These are phyloP conservation scores for Echinops telfairi DNA, from an alignment of 2,113 vertebrate genomes.

Conservation along the genomic window DNA sequence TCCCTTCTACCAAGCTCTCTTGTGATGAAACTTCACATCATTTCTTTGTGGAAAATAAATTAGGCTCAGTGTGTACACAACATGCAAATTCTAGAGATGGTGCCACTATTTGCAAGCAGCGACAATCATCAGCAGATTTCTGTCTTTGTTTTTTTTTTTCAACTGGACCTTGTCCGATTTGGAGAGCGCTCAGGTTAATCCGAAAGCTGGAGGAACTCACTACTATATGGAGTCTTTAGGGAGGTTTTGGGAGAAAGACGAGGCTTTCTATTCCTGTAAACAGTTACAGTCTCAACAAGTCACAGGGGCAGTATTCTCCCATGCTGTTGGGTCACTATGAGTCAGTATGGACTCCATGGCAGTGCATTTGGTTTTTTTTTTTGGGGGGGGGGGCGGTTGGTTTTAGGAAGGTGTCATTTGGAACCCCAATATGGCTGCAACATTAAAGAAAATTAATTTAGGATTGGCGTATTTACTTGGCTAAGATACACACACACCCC, in stretches of 20 bases:
- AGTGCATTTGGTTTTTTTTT: no score
- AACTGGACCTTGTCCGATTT: constrained; percentile 31
- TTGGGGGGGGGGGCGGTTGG: no score
- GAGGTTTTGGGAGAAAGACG: not conserved
- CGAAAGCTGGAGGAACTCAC: not conserved
- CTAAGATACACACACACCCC: not conserved
- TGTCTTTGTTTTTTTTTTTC: not conserved
- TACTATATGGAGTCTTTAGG: not conserved
- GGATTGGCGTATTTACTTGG: not conserved
- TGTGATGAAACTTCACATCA: constrained; percentile 31
- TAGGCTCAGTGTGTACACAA: constrained; percentile 41
- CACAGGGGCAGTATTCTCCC: no score
- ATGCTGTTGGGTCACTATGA: no score
- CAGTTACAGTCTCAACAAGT: no score
- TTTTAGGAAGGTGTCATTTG: constrained; percentile 12
- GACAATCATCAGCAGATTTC: constrained; percentile 12
- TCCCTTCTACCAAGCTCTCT: constrained; percentile 40
- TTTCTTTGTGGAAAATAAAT: constrained; percentile 56
- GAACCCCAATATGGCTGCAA: not conserved
- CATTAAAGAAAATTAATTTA: constrained; percentile 36
- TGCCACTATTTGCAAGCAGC: constrained; percentile 32
- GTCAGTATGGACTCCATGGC: no score
- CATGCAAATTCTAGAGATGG: constrained; percentile 29
- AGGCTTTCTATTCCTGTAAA: no score
- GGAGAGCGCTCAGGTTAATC: constrained; percentile 25